Evolutionary conservation across 2,113 vertebrate species (phyloP).

Genomic region (Dryoscopus gambensis): DNA sequence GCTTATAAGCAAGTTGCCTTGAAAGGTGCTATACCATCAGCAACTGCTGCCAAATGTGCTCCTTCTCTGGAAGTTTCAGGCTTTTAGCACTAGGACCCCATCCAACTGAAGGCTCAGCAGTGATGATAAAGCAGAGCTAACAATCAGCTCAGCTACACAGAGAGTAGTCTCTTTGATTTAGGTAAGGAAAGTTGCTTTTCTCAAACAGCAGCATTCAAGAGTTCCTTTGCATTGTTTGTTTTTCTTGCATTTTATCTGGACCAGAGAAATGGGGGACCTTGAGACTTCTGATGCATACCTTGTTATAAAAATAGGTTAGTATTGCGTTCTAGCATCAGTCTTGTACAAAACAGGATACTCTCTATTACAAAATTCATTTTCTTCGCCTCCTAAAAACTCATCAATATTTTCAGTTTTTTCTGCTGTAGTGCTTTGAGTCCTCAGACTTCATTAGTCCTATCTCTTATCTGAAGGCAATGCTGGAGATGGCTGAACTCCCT

Average conservation of each 20-base stretch:
- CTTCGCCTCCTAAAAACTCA: background rate
- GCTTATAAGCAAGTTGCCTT: constrained; percentile 23
- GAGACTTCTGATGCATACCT: background rate
- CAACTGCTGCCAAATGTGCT: constrained; percentile 38
- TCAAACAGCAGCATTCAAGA: background rate
- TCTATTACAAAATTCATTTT: background rate
- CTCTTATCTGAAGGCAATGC: rapidly evolving
- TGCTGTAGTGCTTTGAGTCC: background rate
- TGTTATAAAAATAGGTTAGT: background rate
- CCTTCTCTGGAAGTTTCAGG: constrained; percentile 43
- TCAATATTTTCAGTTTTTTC: background rate
- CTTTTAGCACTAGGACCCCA: constrained; percentile 67
- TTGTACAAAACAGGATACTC: background rate
- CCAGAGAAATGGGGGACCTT: background rate
- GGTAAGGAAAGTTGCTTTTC: background rate
- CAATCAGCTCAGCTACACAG: constrained; percentile 6
- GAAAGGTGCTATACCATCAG: background rate
- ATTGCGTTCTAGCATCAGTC: background rate
- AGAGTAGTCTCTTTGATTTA: constrained; percentile 43
- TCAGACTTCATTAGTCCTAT: background rate
- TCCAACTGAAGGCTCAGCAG: constrained; percentile 64
- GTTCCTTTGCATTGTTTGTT: background rate
- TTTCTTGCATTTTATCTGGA: background rate
- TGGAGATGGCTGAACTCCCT: background rate
- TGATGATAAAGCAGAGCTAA: constrained; percentile 68